These are phyloP conservation scores for Trachelipus rathkii DNA, from an alignment of 1,140 invertebrate genomes.

Conservation along the genomic window DNA sequence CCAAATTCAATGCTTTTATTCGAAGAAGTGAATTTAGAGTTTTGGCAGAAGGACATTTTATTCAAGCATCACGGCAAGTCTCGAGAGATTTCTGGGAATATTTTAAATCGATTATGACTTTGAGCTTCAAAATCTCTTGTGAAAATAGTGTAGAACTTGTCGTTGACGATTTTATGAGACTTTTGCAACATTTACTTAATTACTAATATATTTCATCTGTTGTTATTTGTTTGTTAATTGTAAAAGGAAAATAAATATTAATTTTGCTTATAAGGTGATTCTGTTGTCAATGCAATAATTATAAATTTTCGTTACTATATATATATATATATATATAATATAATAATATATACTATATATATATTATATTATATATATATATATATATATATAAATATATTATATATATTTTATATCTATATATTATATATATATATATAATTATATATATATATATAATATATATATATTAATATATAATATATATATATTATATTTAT, in stretches of 20 bases:
- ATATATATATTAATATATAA: neutral
- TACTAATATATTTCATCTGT: neutral
- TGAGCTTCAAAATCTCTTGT: too few relatives aligned
- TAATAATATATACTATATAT: neutral
- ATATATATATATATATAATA: slow-evolving; percentile 15
- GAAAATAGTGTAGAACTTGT: neutral
- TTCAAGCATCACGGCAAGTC: neutral
- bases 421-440: slow-evolving; percentile 2
- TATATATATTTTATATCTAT: neutral
- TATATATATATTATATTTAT: neutral
- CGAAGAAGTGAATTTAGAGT: neutral
- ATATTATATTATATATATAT: slow-evolving; percentile 15
- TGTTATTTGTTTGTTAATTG: neutral
- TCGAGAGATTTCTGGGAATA: neutral
- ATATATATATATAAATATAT: slow-evolving; percentile 11
- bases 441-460: neutral
- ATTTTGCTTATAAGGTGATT: too few relatives aligned
- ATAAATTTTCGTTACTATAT: too few relatives aligned
- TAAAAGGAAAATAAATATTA: too few relatives aligned
- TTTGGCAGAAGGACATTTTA: neutral
- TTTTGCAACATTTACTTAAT: neutral
- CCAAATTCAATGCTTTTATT: neutral
- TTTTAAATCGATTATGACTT: neutral
- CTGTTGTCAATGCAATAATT: too few relatives aligned
- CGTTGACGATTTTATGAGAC: neutral